phyloP scores from a whole-genome alignment of 2,113 vertebrate species.

The Clupea harengus region DNA sequence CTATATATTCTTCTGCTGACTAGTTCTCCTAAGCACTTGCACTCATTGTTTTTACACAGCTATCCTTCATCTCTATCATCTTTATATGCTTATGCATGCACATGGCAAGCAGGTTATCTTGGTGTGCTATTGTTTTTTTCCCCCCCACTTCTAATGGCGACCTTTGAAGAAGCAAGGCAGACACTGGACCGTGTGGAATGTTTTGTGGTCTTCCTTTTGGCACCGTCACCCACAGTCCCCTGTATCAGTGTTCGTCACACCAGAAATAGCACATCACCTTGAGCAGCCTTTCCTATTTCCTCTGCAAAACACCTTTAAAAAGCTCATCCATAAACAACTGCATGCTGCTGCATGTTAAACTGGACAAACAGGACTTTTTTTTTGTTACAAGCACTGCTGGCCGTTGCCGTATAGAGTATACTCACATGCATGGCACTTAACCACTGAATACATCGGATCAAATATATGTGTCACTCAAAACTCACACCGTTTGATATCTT shows the following conservation, averaged over 20 bases:
- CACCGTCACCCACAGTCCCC: slow-evolving; percentile 31
- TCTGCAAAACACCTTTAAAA: slow-evolving; percentile 24
- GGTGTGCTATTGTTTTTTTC: slow-evolving; percentile 31
- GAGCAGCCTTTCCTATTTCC: slow-evolving; percentile 41
- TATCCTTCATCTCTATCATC: not conserved
- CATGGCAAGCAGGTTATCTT: slow-evolving; percentile 11
- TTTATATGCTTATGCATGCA: slow-evolving; percentile 1
- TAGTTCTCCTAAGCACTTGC: not conserved
- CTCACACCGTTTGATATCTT: not conserved
- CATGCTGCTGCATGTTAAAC: not conserved
- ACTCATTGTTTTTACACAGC: not conserved
- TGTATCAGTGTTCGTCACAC: slow-evolving; percentile 28
- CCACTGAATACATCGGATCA: too few species aligned
- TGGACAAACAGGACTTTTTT: not conserved
- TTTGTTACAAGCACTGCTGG: too few species aligned
- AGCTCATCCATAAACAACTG: not conserved
- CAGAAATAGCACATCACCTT: slow-evolving; percentile 45
- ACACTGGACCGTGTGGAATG: not conserved
- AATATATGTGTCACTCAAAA: too few species aligned
- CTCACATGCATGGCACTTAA: too few species aligned
- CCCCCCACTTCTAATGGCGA: not conserved
- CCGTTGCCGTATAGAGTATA: too few species aligned
- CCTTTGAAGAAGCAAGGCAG: slow-evolving; percentile 34
- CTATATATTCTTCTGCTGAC: slow-evolving; percentile 5
- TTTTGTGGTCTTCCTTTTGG: slow-evolving; percentile 39